These are phyloP conservation scores for Carassius carassius DNA, from an alignment of 2,113 vertebrate genomes.

Conservation along the genomic window DNA sequence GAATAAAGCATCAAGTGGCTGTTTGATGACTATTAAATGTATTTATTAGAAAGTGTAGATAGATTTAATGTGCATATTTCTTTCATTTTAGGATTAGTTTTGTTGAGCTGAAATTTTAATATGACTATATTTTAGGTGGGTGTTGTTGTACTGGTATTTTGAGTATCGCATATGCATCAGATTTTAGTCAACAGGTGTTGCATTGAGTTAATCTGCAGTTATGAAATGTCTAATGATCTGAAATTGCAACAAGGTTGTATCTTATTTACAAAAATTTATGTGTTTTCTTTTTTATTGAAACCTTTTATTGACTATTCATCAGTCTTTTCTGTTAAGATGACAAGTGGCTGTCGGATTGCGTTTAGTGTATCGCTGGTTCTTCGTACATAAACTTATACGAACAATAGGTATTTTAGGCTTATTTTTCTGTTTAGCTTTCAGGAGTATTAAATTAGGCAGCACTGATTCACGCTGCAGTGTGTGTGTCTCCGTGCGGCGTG, in stretches of 20 bases:
- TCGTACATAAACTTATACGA: background rate
- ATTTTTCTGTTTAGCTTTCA: background rate
- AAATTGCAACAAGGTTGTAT: background rate
- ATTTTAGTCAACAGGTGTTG: background rate
- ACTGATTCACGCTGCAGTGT: background rate
- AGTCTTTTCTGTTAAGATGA: background rate
- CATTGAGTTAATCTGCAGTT: background rate
- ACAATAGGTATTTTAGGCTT: background rate
- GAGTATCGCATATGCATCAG: background rate
- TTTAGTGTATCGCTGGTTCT: background rate
- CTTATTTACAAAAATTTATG: background rate
- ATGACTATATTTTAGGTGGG: too few relatives aligned
- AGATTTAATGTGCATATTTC: background rate
- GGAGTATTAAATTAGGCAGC: constrained; percentile 17
- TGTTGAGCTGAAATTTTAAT: background rate
- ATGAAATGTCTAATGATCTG: background rate
- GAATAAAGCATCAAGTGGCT: background rate
- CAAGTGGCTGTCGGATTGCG: background rate
- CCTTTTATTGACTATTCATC: background rate
- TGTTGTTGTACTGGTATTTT: background rate
- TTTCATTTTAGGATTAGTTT: background rate
- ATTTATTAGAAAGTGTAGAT: background rate
- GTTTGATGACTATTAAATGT: background rate
- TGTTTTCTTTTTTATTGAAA: background rate
- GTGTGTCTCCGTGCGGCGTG: background rate